These are phyloP conservation scores for Magallana nippona DNA, from an alignment of 2,888 invertebrate species.

Conservation along the genomic window DNA sequence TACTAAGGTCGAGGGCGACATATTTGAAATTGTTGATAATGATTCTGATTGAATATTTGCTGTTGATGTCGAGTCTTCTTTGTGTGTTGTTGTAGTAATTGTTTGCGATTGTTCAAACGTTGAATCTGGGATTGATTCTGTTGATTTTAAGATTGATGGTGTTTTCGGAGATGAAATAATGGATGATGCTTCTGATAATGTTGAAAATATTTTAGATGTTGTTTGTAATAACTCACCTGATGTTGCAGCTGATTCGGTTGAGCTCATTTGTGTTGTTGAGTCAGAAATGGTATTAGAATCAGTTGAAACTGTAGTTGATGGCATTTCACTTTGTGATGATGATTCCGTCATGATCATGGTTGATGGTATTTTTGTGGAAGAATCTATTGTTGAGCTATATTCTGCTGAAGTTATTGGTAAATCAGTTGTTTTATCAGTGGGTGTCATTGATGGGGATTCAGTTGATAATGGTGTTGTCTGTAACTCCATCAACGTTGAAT, in stretches of 20 bases:
- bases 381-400: no score
- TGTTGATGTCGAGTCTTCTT: neutral
- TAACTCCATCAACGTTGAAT: neutral
- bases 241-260: neutral
- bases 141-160: neutral
- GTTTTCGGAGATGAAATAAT: neutral
- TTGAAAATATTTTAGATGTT: neutral
- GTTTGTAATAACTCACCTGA: neutral
- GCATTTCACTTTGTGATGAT: no score
- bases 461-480: no score
- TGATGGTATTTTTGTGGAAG: no score
- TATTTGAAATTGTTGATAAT: neutral
- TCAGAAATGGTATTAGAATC: no score
- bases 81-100: neutral
- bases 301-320: no score
- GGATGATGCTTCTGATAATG: neutral
- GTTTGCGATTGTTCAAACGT: neutral
- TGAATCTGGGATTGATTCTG: neutral
- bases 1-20: neutral
- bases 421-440: no score
- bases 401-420: no score
- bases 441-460: no score
- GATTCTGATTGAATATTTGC: neutral
- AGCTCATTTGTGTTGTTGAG: no score
- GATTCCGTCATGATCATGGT: no score